Evolutionary conservation across 2,888 invertebrate genomes (phyloP).

Genomic region (Tachina fera): DNA sequence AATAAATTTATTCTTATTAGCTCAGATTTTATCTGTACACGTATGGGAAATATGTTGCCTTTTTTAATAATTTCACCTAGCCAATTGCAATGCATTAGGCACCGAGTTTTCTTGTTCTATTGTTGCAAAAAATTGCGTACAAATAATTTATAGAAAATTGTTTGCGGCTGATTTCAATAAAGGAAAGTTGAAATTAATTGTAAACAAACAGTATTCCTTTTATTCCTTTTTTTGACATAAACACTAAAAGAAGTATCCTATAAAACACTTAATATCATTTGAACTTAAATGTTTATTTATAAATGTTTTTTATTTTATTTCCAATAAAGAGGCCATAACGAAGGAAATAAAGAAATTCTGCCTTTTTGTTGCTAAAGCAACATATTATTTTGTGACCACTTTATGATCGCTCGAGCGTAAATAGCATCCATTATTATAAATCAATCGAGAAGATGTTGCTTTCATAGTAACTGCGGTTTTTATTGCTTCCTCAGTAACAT

Average conservation of each 20-base stretch:
- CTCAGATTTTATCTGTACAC: too few relatives aligned
- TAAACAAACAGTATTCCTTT: too few relatives aligned
- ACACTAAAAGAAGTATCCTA: background rate
- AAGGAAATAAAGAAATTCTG: slow-evolving; percentile 38
- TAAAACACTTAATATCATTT: slow-evolving; percentile 35
- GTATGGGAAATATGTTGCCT: too few relatives aligned
- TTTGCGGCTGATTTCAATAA: too few relatives aligned
- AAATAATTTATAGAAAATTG: too few relatives aligned
- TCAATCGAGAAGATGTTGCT: slow-evolving; percentile 76
- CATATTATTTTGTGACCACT: slow-evolving; percentile 59
- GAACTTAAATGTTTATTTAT: slow-evolving; percentile 17
- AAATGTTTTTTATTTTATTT: slow-evolving; percentile 21
- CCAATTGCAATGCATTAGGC: too few relatives aligned
- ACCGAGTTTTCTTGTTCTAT: too few relatives aligned
- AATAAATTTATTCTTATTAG: too few relatives aligned
- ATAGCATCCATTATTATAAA: slow-evolving; percentile 77
- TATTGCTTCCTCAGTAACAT: slow-evolving; percentile 72
- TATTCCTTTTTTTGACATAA: background rate
- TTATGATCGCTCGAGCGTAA: slow-evolving; percentile 68
- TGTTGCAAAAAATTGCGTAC: too few relatives aligned
- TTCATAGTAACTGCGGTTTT: slow-evolving; percentile 68
- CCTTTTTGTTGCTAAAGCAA: slow-evolving; percentile 2
- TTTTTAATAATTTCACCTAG: too few relatives aligned
- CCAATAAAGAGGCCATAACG: slow-evolving; percentile 35
- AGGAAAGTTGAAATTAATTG: too few relatives aligned